These are phyloP conservation scores for Mormoops blainvillei DNA, from an alignment of 2,113 vertebrate species.

Conservation along the genomic window DNA sequence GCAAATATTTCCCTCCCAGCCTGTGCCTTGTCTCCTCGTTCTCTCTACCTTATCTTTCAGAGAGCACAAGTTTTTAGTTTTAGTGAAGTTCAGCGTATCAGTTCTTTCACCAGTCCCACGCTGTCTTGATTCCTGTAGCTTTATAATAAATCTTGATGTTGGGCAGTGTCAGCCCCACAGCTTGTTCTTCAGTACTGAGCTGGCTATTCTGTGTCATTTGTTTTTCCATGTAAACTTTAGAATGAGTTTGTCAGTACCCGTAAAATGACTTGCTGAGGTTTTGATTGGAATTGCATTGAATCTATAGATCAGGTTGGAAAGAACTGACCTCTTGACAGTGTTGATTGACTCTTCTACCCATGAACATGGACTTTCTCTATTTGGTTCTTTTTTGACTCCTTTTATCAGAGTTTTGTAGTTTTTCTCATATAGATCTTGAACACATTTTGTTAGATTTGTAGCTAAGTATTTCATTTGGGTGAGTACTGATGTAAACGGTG, in stretches of 20 bases:
- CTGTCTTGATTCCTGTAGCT: not conserved
- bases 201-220: not conserved
- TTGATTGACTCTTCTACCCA: not conserved
- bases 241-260: not conserved
- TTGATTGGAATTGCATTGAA: not conserved
- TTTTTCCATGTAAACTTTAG: not conserved
- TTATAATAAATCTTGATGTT: not conserved
- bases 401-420: not conserved
- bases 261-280: not conserved
- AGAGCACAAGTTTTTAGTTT: not conserved
- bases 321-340: not conserved
- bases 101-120: not conserved
- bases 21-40: not conserved
- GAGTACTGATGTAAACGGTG: not conserved
- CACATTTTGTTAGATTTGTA: not conserved
- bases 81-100: not conserved
- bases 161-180: not conserved
- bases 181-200: not conserved
- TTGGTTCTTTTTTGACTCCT: not conserved
- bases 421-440: not conserved
- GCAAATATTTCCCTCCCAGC: not conserved
- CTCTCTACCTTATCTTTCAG: not conserved
- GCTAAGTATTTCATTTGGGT: not conserved
- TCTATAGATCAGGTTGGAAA: not conserved
- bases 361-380: not conserved